A percentile compares a stretch with the other conserved stretches of the same genome.
These are phyloP conservation scores for Sycobia sp. DNA, from an alignment of 1,140 invertebrate genomes.

Conservation along the genomic window DNA sequence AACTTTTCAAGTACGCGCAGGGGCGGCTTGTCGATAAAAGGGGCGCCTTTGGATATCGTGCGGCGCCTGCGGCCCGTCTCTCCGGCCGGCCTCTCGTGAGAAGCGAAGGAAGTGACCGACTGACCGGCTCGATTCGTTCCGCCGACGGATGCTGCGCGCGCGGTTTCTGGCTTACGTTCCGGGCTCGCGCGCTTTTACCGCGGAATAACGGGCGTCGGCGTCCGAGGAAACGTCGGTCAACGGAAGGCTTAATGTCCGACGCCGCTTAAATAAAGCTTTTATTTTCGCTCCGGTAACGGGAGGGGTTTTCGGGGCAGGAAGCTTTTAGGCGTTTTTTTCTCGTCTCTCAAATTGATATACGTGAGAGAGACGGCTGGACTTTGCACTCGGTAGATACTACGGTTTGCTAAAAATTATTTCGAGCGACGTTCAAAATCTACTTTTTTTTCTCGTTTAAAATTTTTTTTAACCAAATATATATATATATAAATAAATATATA, in stretches of 20 bases:
- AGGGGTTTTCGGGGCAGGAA: slow-evolving; percentile 2
- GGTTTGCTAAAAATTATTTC: no score
- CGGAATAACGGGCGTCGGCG: slow-evolving; percentile 20
- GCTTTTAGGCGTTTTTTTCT: slow-evolving; percentile 11
- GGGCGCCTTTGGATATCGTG: background rate
- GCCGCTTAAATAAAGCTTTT: slow-evolving; percentile 8
- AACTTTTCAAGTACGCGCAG: no score
- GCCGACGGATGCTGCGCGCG: no score
- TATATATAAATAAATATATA: background rate
- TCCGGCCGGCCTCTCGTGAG: background rate
- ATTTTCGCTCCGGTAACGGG: slow-evolving; percentile 19
- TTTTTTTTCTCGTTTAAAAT: no score
- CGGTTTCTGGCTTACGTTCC: no score
- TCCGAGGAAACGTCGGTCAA: slow-evolving; percentile 25
- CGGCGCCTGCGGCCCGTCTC: background rate
- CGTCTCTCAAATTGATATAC: background rate
- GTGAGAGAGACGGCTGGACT: no score
- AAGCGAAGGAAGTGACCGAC: slow-evolving; percentile 11
- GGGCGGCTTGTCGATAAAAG: slow-evolving; percentile 16
- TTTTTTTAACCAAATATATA: no score
- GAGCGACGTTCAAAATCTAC: no score
- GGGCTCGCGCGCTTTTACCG: no score
- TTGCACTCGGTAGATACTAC: no score
- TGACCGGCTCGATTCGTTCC: background rate
- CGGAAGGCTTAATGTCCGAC: slow-evolving; percentile 24